phyloP scores from a whole-genome alignment of 2,888 invertebrate genomes.

The Slavum lentiscoides region DNA sequence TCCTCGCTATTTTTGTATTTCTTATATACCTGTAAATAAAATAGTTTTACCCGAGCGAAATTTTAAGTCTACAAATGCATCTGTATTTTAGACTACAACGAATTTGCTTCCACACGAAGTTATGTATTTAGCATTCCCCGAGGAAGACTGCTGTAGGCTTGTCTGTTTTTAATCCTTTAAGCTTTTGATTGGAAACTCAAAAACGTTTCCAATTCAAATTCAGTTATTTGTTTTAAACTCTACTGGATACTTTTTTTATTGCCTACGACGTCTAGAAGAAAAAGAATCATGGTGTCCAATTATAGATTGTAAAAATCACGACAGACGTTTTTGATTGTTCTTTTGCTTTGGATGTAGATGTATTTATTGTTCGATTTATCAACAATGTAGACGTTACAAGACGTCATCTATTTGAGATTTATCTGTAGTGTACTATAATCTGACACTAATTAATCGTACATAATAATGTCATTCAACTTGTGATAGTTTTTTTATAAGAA shows the following conservation, averaged over 20 bases:
- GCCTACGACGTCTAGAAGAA: not conserved
- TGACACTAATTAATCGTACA: constrained; percentile 6
- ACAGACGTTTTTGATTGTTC: constrained; percentile 12
- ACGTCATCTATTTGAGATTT: not conserved
- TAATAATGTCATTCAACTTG: not conserved
- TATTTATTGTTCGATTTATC: constrained; percentile 12
- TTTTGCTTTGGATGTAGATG: not conserved
- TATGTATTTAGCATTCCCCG: not conserved
- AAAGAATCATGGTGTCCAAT: not conserved
- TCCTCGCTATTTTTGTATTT: too few relatives aligned
- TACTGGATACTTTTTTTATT: too few relatives aligned
- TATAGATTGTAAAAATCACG: constrained; percentile 23
- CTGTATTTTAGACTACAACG: too few relatives aligned
- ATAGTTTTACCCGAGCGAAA: too few relatives aligned
- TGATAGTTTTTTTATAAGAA: too few relatives aligned
- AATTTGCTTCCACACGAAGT: too few relatives aligned
- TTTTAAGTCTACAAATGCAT: too few relatives aligned
- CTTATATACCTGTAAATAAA: too few relatives aligned
- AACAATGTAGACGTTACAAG: not conserved
- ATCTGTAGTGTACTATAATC: not conserved
- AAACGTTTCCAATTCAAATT: constrained; percentile 15
- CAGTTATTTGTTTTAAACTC: not conserved
- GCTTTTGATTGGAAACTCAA: constrained; percentile 8
- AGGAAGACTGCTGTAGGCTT: not conserved
- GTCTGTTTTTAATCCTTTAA: not conserved